Percentiles rank a stretch among this genome's conserved stretches.
Evolutionary conservation across 2,797 vertebrate species (phyloP).

Genomic region (Muraenolepis orangiensis): DNA sequence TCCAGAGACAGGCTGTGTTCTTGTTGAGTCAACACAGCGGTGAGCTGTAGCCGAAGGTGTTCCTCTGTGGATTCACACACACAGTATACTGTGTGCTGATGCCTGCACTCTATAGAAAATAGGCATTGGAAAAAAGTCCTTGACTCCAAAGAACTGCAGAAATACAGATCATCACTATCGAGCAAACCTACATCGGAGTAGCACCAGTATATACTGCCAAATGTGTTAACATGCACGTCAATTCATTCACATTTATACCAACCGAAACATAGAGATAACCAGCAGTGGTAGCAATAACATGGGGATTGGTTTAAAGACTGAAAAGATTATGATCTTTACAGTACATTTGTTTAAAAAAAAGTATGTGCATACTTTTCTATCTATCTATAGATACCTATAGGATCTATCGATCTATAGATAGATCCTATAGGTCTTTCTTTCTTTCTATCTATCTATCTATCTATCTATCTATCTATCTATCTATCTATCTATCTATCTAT

Average conservation of each 20-base stretch:
- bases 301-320: background rate
- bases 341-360: too few species aligned
- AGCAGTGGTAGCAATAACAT: background rate
- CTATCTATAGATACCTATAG: too few species aligned
- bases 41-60: background rate
- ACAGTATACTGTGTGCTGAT: background rate
- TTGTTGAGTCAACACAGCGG: background rate
- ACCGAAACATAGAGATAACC: background rate
- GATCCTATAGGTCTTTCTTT: too few species aligned
- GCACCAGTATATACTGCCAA: too few species aligned
- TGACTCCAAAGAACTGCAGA: too few species aligned
- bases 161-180: background rate
- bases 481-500: too few species aligned
- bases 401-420: too few species aligned
- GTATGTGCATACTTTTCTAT: too few species aligned
- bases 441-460: too few species aligned
- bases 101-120: background rate
- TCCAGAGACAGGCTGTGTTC: background rate
- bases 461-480: too few species aligned
- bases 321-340: background rate
- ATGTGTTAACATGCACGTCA: background rate
- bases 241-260: background rate
- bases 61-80: background rate
- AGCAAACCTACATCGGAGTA: background rate
- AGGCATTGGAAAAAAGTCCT: too few species aligned